phyloP scores from a whole-genome alignment of 1,140 invertebrate genomes.

The Calosoma granatense region DNA sequence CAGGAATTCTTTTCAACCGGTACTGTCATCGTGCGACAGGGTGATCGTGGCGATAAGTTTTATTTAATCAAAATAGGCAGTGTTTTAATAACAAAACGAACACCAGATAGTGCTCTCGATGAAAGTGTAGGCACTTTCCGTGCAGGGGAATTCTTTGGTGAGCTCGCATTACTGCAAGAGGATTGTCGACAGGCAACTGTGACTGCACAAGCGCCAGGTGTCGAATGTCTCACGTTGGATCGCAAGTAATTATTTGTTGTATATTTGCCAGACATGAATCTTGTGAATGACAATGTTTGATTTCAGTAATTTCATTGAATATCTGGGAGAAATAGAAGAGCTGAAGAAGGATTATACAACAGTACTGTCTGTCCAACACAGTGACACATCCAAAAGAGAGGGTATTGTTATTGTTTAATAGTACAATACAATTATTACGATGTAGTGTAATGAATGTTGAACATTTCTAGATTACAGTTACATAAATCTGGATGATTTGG shows the following conservation, averaged over 20 bases:
- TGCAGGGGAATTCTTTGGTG: constrained; percentile 68
- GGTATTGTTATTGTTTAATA: no score
- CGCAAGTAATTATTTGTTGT: constrained; percentile 68
- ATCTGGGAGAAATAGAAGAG: constrained; percentile 31
- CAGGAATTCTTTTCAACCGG: constrained; percentile 77
- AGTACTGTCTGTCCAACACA: no score
- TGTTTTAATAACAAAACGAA: constrained; percentile 63
- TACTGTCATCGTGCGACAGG: constrained; percentile 83
- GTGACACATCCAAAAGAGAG: no score
- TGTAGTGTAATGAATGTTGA: no score
- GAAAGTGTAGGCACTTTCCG: constrained; percentile 50
- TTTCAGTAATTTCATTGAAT: constrained; percentile 23
- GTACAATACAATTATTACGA: no score
- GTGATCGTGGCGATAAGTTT: constrained; percentile 90
- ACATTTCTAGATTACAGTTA: constrained; percentile 45
- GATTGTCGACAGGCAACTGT: constrained; percentile 81
- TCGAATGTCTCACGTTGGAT: constrained; percentile 83
- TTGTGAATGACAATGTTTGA: neutral
- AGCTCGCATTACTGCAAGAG: constrained; percentile 69
- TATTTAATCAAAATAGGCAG: constrained; percentile 89
- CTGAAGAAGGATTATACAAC: constrained; percentile 7
- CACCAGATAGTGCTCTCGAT: constrained; percentile 44
- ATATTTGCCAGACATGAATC: no score
- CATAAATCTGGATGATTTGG: constrained; percentile 65
- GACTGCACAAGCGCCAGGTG: constrained; percentile 72